These are phyloP conservation scores for Prionailurus viverrinus DNA, from an alignment of 2,113 vertebrate species.

Conservation along the genomic window DNA sequence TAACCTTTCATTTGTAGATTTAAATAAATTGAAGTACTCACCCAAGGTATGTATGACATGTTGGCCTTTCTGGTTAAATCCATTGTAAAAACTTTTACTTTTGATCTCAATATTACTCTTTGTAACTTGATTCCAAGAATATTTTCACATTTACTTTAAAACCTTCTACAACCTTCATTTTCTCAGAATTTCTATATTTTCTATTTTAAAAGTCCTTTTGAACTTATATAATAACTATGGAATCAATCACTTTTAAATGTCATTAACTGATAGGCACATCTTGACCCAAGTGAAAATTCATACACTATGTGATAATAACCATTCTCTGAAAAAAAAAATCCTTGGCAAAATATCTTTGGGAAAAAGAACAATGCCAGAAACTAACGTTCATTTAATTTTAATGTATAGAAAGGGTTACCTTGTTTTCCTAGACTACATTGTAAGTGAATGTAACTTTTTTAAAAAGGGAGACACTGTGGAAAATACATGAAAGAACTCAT, in stretches of 20 bases:
- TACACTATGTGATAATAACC: background rate
- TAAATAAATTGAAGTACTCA: background rate
- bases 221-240: background rate
- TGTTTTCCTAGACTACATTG: background rate
- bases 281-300: background rate
- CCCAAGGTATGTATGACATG: background rate
- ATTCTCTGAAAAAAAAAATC: background rate
- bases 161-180: background rate
- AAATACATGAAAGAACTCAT: background rate
- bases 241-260: background rate
- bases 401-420: background rate
- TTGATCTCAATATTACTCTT: background rate
- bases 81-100: background rate
- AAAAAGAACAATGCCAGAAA: background rate
- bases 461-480: background rate
- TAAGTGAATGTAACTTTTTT: background rate
- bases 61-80: background rate
- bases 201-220: background rate
- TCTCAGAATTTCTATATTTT: background rate
- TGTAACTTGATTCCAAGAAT: constrained; percentile 48
- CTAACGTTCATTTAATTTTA: background rate
- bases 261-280: background rate
- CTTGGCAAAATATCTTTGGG: background rate
- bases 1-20: background rate
- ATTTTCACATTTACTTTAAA: background rate